Base-by-base conservation (phyloP, 1,140 invertebrate species). In the Colletes gigas region DNA sequence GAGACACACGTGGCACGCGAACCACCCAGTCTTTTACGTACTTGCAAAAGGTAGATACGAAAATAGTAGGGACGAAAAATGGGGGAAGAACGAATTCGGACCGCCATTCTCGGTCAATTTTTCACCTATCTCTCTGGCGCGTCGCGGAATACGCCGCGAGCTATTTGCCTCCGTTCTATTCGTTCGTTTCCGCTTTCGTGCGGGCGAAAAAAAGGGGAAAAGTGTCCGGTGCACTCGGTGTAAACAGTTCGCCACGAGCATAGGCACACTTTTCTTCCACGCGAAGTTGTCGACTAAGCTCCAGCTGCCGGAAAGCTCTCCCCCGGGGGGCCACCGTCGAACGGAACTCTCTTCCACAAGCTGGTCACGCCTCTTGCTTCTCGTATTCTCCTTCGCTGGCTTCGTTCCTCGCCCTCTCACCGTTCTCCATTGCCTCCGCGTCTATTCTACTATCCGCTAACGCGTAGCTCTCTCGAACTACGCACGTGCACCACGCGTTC, bases 401-500 rank as follows among this genome's bases (percentile, higher is more conserved):
- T 67, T 60, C 60, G 19, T 12, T 19, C 54, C 39, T 55, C 15
- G 19, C 14, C 14, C 52, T 77, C 67, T 54, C 80, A 47, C 50
- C 0, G 3, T 62, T 54, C 4, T 62, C 68, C 69, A 47, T 71
- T 71, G 30, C n/a, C 70, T 47, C 41, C 39, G 41, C 52, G 70
- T 66, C 60, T 65, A 30, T 39, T 39, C 65, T 39, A 10, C 50
- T 41, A 15, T 41, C 44, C 67, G 6, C 30, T 19, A 30, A 19
- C 66, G 67, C 63, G 50, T 15, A 4, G 12, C 67, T 54, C 44
- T 52, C 65, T n/a, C 59, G 78, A 65, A 30, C 9, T 21, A 77
- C 30, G 72, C 83, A 84, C 84, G 83, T 85, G 73, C 65, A 65
- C 47, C n/a, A 54, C 72, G 82, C 57, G 78, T 59, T 54, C 67